These are phyloP conservation scores for Coreius guichenoti DNA, from an alignment of 2,797 vertebrate species.

Conservation along the genomic window DNA sequence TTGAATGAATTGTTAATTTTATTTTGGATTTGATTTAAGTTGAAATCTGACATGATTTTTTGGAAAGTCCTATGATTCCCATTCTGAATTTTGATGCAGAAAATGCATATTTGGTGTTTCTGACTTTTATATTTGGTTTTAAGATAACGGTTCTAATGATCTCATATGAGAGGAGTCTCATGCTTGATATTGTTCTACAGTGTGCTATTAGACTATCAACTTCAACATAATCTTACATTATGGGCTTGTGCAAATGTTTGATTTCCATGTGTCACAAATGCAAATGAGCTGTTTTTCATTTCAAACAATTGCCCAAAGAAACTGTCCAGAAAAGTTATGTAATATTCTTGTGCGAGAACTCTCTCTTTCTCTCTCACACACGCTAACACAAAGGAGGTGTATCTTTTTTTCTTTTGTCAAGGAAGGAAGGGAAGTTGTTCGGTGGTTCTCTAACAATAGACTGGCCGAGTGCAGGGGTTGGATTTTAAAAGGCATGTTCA, in stretches of 20 bases:
- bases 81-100: neutral
- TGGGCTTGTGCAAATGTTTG: conserved; percentile 3
- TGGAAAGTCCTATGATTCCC: too few relatives aligned
- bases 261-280: neutral
- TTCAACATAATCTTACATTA: neutral
- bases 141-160: neutral
- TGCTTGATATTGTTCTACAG: neutral
- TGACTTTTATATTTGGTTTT: neutral
- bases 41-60: neutral
- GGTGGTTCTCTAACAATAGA: conserved; percentile 47
- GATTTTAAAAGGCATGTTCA: conserved; percentile 51
- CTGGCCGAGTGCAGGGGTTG: conserved; percentile 43
- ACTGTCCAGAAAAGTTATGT: conserved; percentile 16
- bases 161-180: neutral
- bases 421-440: conserved; percentile 41
- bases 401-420: conserved; percentile 30
- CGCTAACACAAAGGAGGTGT: conserved; percentile 25
- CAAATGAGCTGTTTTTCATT: conserved; percentile 21
- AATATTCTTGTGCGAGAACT: conserved; percentile 15
- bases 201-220: neutral
- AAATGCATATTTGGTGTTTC: neutral
- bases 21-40: neutral
- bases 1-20: neutral
- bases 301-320: neutral
- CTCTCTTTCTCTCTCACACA: neutral